These are phyloP conservation scores for Orthonevra nobilis DNA, from an alignment of 2,888 invertebrate species.

Conservation along the genomic window DNA sequence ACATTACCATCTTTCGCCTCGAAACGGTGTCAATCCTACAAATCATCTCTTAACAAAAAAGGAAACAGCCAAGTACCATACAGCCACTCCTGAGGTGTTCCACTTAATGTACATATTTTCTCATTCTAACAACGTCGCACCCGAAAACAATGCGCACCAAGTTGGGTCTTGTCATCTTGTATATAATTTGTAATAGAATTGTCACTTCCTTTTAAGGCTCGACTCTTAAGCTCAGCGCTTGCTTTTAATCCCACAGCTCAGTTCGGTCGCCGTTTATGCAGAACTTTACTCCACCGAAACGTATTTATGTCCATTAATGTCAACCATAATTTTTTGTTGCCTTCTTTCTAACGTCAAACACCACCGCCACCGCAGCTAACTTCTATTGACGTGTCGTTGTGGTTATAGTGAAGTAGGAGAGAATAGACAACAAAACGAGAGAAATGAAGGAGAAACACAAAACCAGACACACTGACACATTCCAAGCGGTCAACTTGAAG, in stretches of 20 bases:
- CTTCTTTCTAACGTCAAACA: slow-evolving; percentile 22
- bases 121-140: no score
- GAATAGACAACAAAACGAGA: not conserved
- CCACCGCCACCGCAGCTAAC: slow-evolving; percentile 3
- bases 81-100: slow-evolving; percentile 10
- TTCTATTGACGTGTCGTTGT: slow-evolving; percentile 39
- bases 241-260: slow-evolving; percentile 8
- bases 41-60: not conserved
- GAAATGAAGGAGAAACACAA: no score
- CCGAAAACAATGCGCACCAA: no score
- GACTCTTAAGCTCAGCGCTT: slow-evolving; percentile 27
- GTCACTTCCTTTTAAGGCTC: slow-evolving; percentile 37
- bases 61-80: slow-evolving; percentile 1
- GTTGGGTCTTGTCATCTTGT: no score
- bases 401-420: slow-evolving; percentile 11
- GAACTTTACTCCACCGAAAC: not conserved
- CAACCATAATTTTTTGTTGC: not conserved
- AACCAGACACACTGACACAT: slow-evolving; percentile 13
- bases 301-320: slow-evolving; percentile 38
- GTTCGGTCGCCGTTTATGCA: slow-evolving; percentile 1
- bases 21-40: no score
- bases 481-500: slow-evolving; percentile 40
- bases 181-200: slow-evolving; percentile 23
- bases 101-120: no score
- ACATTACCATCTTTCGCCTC: no score